Conservation (phyloP, 1,140 invertebrate genomes). For the Eupristina koningsbergeri region DNA sequence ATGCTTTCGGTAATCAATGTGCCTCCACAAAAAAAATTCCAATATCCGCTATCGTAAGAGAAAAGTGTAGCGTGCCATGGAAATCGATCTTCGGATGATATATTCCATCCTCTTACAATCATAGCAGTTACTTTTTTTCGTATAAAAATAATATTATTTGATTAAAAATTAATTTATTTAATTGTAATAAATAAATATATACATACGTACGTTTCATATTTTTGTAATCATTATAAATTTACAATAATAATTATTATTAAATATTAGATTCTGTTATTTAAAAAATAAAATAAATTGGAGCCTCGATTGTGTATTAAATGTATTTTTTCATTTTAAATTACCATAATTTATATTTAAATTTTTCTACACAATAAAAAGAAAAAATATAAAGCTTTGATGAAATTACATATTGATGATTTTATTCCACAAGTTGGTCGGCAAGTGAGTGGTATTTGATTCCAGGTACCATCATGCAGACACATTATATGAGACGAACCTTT, state of each 20-base stretch:
- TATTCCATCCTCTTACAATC: slow-evolving; percentile 65
- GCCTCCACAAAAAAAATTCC: slow-evolving; percentile 70
- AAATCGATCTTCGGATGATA: slow-evolving; percentile 51
- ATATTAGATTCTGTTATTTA: too few species aligned
- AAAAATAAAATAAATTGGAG: too few species aligned
- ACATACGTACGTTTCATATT: too few species aligned
- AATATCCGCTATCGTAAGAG: slow-evolving; percentile 60
- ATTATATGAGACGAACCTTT: slow-evolving; percentile 55
- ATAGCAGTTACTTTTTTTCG: slow-evolving; percentile 57
- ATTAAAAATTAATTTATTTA: not conserved
- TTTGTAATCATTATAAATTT: too few species aligned
- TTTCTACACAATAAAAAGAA: not conserved
- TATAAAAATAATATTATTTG: not conserved
- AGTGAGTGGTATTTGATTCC: slow-evolving; percentile 64
- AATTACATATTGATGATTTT: slow-evolving; percentile 22
- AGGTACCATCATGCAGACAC: slow-evolving; percentile 68
- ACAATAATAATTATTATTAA: too few species aligned
- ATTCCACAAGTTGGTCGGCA: slow-evolving; percentile 62
- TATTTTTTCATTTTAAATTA: too few species aligned
- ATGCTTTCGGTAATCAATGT: slow-evolving; percentile 66
- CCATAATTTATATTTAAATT: too few species aligned
- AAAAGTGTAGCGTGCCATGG: slow-evolving; percentile 71
- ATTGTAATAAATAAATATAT: too few species aligned
- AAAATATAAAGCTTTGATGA: not conserved
- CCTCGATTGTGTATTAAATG: too few species aligned